Evolutionary conservation across 1,140 invertebrate species (phyloP), one percentile per base, ranked within the genome.

Genomic region (Schlechtendalia chinensis): DNA sequence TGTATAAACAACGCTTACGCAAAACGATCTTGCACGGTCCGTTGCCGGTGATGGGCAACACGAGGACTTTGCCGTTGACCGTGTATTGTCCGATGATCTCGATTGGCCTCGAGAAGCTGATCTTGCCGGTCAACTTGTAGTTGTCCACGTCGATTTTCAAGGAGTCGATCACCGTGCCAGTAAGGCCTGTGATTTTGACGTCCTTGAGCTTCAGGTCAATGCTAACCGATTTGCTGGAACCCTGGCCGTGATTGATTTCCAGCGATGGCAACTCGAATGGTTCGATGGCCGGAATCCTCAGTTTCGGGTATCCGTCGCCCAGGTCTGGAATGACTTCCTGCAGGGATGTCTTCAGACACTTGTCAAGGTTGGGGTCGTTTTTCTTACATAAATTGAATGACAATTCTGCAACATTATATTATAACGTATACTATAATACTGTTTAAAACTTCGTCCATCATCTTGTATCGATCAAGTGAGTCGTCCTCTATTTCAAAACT

Each of bases 131-230:
- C 5, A 39, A 6, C 58, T 65, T 75, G 19, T 63, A 81, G 32
- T 81, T 82, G 16, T 82, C 82, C 16, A 81, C 27, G 47, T 82
- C 82, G 12, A 80, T 12, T 61, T 77, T 81, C 39, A 81, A 54
- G 10, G 71, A 54, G 14, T 77, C 71, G 12, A 81, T 27, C 5
- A 56, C n/a, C 11, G 81, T 72, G 29, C 67, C 59, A n/a, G 74
- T 82, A 0, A 88, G 80, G 1, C 87, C 87, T 54, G 82, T 22
- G 6, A 88, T 82, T 24, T 85, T 82, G 1, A 86, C 81, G 22
- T 88, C 84, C 10, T 65, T 84, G n/a, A 88, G 86, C 47, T 81
- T 83, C 4, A 87, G 75, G n/a, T 85, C 83, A 24, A 87, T 83
- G 29, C 83, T 83, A 1, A 86, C 83, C 11, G 85, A 82, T 29